Percentiles rank a stretch among this genome's conserved stretches.
Evolutionary conservation across 2,113 vertebrate species (phyloP).

Genomic region (Microtus montanus): DNA sequence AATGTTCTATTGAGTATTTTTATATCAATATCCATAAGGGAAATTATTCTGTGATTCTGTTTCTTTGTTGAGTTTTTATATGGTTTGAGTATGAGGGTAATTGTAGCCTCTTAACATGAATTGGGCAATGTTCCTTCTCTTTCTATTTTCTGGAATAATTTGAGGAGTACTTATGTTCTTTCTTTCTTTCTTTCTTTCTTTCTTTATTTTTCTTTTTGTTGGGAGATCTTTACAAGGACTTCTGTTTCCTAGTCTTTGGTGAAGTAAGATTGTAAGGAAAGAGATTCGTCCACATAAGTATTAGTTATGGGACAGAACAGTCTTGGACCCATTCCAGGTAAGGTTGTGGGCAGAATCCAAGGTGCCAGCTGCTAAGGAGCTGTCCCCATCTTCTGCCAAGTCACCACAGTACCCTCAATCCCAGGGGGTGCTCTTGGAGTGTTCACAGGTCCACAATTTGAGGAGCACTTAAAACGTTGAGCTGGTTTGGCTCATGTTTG

Average conservation of each 20-base stretch:
- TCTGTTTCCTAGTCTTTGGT: background rate
- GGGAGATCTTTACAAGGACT: background rate
- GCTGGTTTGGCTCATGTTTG: background rate
- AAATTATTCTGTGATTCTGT: background rate
- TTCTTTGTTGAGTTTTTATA: background rate
- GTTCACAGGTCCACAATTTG: background rate
- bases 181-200: background rate
- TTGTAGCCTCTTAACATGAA: background rate
- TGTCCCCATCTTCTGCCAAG: rapidly evolving
- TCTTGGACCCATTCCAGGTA: background rate
- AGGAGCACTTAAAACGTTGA: background rate
- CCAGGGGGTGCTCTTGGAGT: background rate
- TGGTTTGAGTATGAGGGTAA: background rate
- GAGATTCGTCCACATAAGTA: background rate
- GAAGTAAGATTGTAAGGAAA: background rate
- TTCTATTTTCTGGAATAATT: background rate
- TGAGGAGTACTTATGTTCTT: background rate
- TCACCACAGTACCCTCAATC: background rate
- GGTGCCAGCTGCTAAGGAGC: background rate
- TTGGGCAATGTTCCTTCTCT: background rate
- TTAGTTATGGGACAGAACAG: background rate
- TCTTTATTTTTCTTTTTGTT: background rate
- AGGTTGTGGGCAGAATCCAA: background rate
- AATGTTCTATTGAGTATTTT: background rate
- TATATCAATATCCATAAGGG: background rate